A percentile compares a stretch with the other conserved stretches of the same genome.
phyloP scores from a whole-genome alignment of 92 coral and sea anemone genomes.

The Siderastrea radians region DNA sequence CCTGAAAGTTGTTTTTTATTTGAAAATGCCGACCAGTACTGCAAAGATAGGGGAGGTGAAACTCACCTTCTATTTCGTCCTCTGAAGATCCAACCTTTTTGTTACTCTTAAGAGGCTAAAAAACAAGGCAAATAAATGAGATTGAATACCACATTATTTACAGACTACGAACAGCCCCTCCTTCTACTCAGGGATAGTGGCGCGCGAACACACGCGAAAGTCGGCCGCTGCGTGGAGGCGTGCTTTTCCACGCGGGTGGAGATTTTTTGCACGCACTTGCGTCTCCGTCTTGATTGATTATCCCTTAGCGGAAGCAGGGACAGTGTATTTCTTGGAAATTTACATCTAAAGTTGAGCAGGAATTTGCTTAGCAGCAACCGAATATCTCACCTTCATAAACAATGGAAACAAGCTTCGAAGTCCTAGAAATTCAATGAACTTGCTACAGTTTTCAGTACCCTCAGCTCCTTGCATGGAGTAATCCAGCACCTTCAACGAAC shows the following conservation, averaged over 20 bases:
- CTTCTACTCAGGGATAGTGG: too few relatives aligned
- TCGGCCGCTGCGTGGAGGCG: too few relatives aligned
- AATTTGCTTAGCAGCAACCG: not conserved
- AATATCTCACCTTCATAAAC: slow-evolving; percentile 88
- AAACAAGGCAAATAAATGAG: not conserved
- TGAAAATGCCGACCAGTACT: not conserved
- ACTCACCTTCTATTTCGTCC: slow-evolving; percentile 91
- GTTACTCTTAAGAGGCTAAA: slow-evolving; percentile 92
- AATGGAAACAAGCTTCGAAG: slow-evolving; percentile 93
- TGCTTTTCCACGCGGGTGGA: too few relatives aligned
- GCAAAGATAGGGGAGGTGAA: not conserved
- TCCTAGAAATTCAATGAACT: slow-evolving; percentile 96
- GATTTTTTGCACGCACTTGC: too few relatives aligned
- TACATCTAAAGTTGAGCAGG: not conserved
- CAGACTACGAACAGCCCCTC: too few relatives aligned
- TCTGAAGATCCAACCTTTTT: slow-evolving; percentile 89
- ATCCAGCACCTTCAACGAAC: slow-evolving; percentile 95
- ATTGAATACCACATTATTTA: not conserved
- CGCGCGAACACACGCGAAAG: too few relatives aligned
- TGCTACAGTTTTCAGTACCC: slow-evolving; percentile 93
- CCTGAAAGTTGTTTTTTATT: not conserved
- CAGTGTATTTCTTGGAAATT: not conserved
- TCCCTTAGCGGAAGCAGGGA: too few relatives aligned
- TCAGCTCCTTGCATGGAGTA: slow-evolving; percentile 97
- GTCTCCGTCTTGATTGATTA: too few relatives aligned